Percentiles rank a stretch among this genome's conserved stretches.
Conservation (phyloP, 2,888 invertebrate species). For the Xestoiulus laeticollis region DNA sequence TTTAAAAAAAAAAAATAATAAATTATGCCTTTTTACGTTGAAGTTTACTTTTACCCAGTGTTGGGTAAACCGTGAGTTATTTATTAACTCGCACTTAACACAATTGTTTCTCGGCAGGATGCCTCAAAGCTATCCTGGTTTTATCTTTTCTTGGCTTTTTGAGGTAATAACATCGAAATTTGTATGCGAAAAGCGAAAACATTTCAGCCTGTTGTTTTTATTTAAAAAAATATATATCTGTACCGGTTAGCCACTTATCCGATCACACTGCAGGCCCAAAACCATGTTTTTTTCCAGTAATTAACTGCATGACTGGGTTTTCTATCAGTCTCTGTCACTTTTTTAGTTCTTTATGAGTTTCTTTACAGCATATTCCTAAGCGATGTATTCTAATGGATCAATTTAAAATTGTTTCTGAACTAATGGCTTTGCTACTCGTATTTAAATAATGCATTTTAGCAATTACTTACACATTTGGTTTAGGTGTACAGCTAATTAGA, state of each 20-base stretch:
- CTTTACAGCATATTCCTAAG: neutral
- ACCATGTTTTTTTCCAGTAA: neutral
- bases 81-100: constrained; percentile 18
- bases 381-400: constrained; percentile 13
- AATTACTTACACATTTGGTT: constrained; percentile 21
- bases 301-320: constrained; percentile 22
- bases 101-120: constrained; percentile 37
- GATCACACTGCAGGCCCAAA: neutral
- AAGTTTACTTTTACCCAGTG: neutral
- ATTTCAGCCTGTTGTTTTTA: constrained; percentile 3
- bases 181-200: constrained; percentile 6
- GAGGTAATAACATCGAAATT: constrained; percentile 22
- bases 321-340: neutral
- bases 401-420: neutral
- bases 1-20: no score
- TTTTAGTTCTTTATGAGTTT: neutral
- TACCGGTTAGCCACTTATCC: neutral
- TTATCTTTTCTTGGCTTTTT: constrained; percentile 11
- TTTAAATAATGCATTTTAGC: neutral
- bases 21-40: neutral
- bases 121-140: neutral
- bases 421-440: neutral
- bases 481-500: neutral
- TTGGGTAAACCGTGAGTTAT: neutral
- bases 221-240: neutral